Evolutionary conservation across 2,113 vertebrate species (phyloP).

Genomic region (Bungarus multicinctus): DNA sequence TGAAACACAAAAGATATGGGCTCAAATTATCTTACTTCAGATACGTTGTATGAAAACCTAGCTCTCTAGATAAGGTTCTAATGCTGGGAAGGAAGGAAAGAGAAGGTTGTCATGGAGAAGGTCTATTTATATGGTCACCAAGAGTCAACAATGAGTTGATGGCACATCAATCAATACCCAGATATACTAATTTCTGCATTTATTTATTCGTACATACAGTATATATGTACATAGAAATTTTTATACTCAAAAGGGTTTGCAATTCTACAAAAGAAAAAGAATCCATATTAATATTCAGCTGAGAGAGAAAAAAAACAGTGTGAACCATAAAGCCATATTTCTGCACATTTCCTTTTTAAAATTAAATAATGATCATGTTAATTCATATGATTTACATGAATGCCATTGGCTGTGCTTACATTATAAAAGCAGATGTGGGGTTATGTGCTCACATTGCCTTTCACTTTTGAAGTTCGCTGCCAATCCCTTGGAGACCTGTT

Average conservation of each 20-base stretch:
- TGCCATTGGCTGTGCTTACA: not conserved
- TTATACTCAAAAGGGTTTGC: not conserved
- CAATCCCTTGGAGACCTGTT: not conserved
- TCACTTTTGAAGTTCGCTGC: not conserved
- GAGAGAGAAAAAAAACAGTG: not conserved
- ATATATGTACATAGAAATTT: not conserved
- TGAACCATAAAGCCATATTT: not conserved
- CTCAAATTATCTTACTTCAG: not conserved
- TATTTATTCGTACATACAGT: not conserved
- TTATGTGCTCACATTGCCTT: not conserved
- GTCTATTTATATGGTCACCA: not conserved
- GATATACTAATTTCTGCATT: not conserved
- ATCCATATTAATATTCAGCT: not conserved
- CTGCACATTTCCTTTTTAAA: not conserved
- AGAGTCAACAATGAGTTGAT: not conserved
- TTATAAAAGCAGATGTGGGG: not conserved
- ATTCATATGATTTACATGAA: not conserved
- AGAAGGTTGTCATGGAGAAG: not conserved
- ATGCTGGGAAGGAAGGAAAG: not conserved
- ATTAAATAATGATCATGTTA: not conserved
- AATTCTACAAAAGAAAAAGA: not conserved
- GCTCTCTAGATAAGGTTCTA: not conserved
- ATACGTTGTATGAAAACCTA: not conserved
- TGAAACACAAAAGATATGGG: not conserved
- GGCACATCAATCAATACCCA: not conserved